These are phyloP conservation scores for Gymnocheta viridis DNA, from an alignment of 2,888 invertebrate species.

Conservation along the genomic window DNA sequence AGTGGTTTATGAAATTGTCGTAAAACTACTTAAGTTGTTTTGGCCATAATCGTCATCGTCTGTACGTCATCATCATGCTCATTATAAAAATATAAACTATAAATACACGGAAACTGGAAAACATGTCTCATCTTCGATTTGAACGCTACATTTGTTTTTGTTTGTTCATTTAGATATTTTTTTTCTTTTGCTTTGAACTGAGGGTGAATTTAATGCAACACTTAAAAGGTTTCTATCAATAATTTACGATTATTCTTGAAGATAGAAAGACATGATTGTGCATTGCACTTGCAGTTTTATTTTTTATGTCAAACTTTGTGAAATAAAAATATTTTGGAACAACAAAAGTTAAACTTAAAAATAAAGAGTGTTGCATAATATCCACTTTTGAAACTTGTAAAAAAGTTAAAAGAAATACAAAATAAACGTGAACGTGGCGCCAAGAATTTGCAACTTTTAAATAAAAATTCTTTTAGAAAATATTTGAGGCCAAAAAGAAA, in stretches of 20 bases:
- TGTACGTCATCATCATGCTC: background rate
- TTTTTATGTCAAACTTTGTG: conserved; percentile 5
- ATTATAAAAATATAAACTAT: background rate
- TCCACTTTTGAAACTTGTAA: background rate
- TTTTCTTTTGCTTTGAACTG: background rate
- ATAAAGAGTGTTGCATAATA: background rate
- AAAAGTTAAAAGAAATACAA: background rate
- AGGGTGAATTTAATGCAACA: conserved; percentile 14
- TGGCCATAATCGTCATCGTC: conserved; percentile 6
- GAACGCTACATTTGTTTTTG: background rate
- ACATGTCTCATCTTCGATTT: background rate
- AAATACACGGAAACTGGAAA: background rate
- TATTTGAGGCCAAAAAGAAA: background rate
- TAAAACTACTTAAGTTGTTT: conserved; percentile 21
- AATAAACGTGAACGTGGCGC: background rate
- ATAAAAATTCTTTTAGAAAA: background rate
- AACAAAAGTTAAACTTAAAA: background rate
- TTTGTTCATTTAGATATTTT: background rate
- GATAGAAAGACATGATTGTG: background rate
- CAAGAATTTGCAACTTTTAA: background rate
- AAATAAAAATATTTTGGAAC: background rate
- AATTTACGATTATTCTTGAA: conserved; percentile 13
- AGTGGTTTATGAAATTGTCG: conserved; percentile 11
- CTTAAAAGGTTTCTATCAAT: conserved; percentile 41
- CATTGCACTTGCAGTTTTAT: background rate